A percentile compares a stretch with the other conserved stretches of the same genome.
Evolutionary conservation across 2,797 vertebrate genomes (phyloP).

Genomic region (Artibeus jamaicensis): DNA sequence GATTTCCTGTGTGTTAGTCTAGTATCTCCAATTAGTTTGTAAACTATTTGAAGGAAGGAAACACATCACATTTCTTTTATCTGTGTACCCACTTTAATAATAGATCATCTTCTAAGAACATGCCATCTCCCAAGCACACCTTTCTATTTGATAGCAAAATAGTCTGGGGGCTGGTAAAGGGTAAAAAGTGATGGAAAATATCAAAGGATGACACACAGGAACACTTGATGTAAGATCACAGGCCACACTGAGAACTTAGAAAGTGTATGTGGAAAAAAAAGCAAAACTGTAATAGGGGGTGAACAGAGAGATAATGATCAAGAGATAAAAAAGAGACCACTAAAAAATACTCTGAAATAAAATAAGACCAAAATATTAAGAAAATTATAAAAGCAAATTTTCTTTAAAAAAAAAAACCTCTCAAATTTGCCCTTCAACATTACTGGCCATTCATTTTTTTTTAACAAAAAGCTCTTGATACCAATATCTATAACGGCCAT

Average conservation of each 20-base stretch:
- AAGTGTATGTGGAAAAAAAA: slow-evolving; percentile 9
- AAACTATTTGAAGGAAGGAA: slow-evolving; percentile 29
- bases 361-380: slow-evolving; percentile 19
- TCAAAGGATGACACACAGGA: slow-evolving; percentile 12
- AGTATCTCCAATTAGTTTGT: not conserved
- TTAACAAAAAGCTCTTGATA: not conserved
- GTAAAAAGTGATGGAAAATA: slow-evolving; percentile 32
- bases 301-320: not conserved
- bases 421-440: slow-evolving; percentile 10
- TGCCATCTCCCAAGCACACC: not conserved
- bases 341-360: not conserved
- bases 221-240: slow-evolving; percentile 8
- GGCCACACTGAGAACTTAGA: slow-evolving; percentile 15
- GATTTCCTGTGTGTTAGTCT: slow-evolving; percentile 6
- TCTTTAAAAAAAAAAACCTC: not conserved
- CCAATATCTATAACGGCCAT: not conserved
- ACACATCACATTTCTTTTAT: not conserved
- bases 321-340: not conserved
- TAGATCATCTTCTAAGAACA: not conserved
- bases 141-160: not conserved
- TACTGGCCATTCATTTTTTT: slow-evolving; percentile 27
- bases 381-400: slow-evolving; percentile 30
- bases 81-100: not conserved
- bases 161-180: not conserved
- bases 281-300: not conserved